Percentiles rank a stretch among this genome's conserved stretches.
These are phyloP conservation scores for Manduca sexta DNA, from an alignment of 1,140 invertebrate genomes.

Conservation along the genomic window DNA sequence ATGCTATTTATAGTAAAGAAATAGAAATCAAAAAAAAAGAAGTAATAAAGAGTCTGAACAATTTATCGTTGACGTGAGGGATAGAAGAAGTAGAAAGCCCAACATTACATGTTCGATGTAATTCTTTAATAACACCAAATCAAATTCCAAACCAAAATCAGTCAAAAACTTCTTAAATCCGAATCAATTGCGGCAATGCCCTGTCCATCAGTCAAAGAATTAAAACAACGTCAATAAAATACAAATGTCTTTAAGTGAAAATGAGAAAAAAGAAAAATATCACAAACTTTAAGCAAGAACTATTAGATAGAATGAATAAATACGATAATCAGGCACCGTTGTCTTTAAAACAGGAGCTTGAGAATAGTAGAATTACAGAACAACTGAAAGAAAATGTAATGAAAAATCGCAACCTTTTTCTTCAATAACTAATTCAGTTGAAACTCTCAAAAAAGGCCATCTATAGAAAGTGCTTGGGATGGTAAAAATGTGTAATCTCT, in stretches of 20 bases:
- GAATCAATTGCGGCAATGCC: slow-evolving; percentile 74
- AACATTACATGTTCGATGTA: slow-evolving; percentile 79
- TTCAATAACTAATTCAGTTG: no score
- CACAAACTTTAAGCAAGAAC: slow-evolving; percentile 82
- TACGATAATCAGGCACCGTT: slow-evolving; percentile 68
- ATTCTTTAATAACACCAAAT: slow-evolving; percentile 71
- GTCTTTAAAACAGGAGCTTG: slow-evolving; percentile 52
- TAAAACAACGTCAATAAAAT: slow-evolving; percentile 68
- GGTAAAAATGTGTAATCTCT: no score
- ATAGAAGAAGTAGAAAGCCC: slow-evolving; percentile 54
- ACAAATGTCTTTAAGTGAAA: slow-evolving; percentile 75
- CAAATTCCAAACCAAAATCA: slow-evolving; percentile 32
- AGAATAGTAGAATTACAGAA: slow-evolving; percentile 29
- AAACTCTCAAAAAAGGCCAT: no score
- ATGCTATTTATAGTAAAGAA: slow-evolving; percentile 85
- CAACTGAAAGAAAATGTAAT: not conserved
- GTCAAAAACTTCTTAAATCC: slow-evolving; percentile 61
- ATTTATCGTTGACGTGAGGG: slow-evolving; percentile 77
- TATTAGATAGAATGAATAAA: slow-evolving; percentile 76
- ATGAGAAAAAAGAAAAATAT: slow-evolving; percentile 82
- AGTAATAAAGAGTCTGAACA: slow-evolving; percentile 51
- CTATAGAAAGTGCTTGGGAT: no score
- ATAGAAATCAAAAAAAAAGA: slow-evolving; percentile 53
- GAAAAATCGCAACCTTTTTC: no score
- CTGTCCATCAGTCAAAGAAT: slow-evolving; percentile 59